These are phyloP conservation scores for Nysson spinosus DNA, from an alignment of 2,888 invertebrate species.

Conservation along the genomic window DNA sequence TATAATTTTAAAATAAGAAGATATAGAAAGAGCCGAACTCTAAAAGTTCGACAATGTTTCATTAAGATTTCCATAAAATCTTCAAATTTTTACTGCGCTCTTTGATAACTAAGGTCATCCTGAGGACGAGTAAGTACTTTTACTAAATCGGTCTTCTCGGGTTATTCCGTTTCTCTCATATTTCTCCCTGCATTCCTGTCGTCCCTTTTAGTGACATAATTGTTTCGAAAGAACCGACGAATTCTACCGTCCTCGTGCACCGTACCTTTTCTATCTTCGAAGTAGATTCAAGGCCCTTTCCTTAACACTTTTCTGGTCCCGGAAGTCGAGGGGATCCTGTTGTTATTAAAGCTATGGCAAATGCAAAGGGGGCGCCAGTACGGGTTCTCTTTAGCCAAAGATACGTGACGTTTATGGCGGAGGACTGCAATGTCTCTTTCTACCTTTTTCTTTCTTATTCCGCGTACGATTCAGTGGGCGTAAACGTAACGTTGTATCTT, in stretches of 20 bases:
- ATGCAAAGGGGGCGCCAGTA: constrained; percentile 49
- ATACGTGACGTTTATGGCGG: constrained; percentile 71
- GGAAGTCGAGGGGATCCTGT: constrained; percentile 62
- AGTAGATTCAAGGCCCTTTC: neutral
- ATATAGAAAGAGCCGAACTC: too few relatives aligned
- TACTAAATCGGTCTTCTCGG: constrained; percentile 35
- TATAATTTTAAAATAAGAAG: too few relatives aligned
- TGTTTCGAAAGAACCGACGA: constrained; percentile 36
- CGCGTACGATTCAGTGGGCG: constrained; percentile 59
- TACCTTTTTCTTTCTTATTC: constrained; percentile 30
- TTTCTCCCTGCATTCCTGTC: neutral
- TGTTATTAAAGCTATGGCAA: constrained; percentile 61
- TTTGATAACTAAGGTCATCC: constrained; percentile 27
- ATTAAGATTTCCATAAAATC: neutral
- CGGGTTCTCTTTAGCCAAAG: constrained; percentile 68
- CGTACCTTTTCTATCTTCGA: constrained; percentile 17
- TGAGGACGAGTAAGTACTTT: constrained; percentile 17
- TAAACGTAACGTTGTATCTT: constrained; percentile 56
- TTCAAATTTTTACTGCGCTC: constrained; percentile 1
- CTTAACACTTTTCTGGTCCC: constrained; percentile 31
- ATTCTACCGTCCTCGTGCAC: neutral
- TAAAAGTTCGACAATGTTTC: neutral
- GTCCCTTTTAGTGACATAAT: constrained; percentile 40
- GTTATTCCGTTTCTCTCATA: neutral
- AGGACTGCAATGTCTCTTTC: constrained; percentile 55